These are phyloP conservation scores for Otus sunia DNA, from an alignment of 2,113 vertebrate species.

Conservation along the genomic window DNA sequence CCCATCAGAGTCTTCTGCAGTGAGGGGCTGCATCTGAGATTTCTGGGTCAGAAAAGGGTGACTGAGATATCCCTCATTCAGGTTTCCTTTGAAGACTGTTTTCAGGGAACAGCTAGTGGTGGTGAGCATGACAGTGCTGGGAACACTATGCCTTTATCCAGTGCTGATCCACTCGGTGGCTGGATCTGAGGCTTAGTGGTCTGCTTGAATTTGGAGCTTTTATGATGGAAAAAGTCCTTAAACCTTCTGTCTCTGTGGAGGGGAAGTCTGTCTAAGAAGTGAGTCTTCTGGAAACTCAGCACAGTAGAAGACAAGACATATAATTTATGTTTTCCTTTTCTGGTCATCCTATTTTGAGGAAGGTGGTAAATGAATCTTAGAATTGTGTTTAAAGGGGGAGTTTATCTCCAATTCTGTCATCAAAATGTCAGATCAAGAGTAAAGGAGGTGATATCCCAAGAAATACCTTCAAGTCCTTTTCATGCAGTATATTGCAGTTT, in stretches of 20 bases:
- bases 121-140: not conserved
- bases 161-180: not conserved
- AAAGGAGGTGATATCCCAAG: not conserved
- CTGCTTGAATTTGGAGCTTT: not conserved
- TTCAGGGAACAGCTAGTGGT: not conserved
- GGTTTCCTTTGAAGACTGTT: not conserved
- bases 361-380: not conserved
- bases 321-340: not conserved
- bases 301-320: not conserved
- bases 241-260: not conserved
- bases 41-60: no score
- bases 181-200: not conserved
- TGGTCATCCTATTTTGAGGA: not conserved
- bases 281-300: not conserved
- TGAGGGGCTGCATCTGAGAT: not conserved
- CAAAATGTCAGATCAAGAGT: not conserved
- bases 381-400: not conserved
- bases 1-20: not conserved
- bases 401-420: not conserved
- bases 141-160: not conserved
- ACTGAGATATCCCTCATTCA: not conserved
- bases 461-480: not conserved
- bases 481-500: not conserved
- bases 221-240: not conserved
- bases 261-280: not conserved